These are phyloP conservation scores for Aelia acuminata DNA, from an alignment of 2,888 invertebrate genomes.

Conservation along the genomic window DNA sequence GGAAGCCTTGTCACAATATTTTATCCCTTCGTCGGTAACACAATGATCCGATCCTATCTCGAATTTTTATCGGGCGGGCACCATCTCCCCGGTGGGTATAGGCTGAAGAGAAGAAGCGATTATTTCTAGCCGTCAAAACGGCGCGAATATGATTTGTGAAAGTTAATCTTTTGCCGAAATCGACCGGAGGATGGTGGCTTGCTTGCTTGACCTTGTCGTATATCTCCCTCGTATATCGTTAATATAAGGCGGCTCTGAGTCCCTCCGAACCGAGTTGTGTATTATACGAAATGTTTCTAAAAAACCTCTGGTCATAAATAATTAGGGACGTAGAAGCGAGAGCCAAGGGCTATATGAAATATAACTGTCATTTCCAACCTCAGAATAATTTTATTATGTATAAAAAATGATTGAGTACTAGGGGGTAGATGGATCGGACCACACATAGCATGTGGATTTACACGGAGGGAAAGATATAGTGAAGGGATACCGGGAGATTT, in stretches of 20 bases:
- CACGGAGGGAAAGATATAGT: constrained; percentile 63
- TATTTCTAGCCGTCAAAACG: background rate
- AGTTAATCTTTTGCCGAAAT: constrained; percentile 49
- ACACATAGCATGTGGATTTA: constrained; percentile 65
- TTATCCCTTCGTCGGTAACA: constrained; percentile 24
- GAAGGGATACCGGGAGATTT: constrained; percentile 64
- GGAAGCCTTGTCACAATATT: constrained; percentile 22
- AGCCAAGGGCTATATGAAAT: constrained; percentile 62
- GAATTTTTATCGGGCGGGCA: background rate
- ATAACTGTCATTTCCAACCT: constrained; percentile 63
- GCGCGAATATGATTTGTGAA: constrained; percentile 51
- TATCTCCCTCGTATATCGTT: constrained; percentile 53
- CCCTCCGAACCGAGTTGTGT: constrained; percentile 4
- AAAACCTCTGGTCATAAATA: constrained; percentile 51
- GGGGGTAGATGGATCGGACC: constrained; percentile 64
- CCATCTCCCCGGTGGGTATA: background rate
- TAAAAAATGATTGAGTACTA: constrained; percentile 64
- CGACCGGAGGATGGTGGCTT: constrained; percentile 32
- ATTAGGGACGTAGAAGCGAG: constrained; percentile 49
- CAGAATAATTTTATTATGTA: constrained; percentile 65
- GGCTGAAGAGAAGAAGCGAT: background rate
- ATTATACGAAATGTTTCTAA: constrained; percentile 57
- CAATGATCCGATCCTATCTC: constrained; percentile 7
- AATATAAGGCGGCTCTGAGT: background rate
- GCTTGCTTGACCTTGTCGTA: constrained; percentile 50